phyloP scores from a whole-genome alignment of 2,797 vertebrate species.

The Platalea minor region DNA sequence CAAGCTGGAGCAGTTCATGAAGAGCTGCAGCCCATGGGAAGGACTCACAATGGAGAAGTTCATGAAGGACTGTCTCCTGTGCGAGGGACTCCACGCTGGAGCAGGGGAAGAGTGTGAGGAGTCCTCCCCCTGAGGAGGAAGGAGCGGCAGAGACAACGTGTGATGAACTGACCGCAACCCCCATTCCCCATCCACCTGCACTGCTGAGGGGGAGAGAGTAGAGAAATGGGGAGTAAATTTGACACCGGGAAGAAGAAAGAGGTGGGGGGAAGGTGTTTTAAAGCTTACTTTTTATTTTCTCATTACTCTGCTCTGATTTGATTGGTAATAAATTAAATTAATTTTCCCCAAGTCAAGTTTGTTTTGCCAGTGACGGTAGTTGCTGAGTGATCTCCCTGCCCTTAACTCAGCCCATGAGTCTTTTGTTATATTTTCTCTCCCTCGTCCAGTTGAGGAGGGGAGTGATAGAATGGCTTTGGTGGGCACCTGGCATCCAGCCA shows the following conservation, averaged over 20 bases:
- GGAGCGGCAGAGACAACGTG: not conserved
- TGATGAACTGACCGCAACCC: not conserved
- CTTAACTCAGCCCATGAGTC: not conserved
- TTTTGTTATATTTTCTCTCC: not conserved
- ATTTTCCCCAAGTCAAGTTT: not conserved
- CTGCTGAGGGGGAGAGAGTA: not conserved
- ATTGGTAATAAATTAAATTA: not conserved
- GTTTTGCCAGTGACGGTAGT: not conserved
- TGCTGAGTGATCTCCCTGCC: not conserved
- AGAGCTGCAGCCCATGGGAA: too few species aligned
- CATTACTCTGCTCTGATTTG: not conserved
- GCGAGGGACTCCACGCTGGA: not conserved
- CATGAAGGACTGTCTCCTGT: not conserved
- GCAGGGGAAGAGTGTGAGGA: not conserved
- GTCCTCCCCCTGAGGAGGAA: not conserved
- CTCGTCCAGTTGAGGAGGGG: not conserved
- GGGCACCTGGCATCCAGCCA: not conserved
- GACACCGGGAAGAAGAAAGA: not conserved
- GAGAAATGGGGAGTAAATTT: not conserved
- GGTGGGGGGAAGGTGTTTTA: not conserved
- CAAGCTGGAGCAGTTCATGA: not conserved
- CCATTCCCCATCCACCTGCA: not conserved
- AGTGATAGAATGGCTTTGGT: not conserved
- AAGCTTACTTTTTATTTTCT: not conserved
- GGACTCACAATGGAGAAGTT: too few species aligned